These are phyloP conservation scores for Labia minor DNA, from an alignment of 2,888 invertebrate species.

Conservation along the genomic window DNA sequence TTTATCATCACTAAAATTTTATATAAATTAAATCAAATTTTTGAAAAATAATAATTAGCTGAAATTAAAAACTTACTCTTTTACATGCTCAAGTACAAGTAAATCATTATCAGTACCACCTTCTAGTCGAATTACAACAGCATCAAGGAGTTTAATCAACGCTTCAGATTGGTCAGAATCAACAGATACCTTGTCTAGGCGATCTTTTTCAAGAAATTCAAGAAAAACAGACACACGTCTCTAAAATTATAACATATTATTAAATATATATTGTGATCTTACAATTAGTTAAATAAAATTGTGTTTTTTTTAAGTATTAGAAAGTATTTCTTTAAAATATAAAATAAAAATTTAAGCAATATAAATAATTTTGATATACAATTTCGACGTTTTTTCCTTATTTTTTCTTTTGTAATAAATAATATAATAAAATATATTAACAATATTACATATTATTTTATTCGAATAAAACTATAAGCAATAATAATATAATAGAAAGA, in stretches of 20 bases:
- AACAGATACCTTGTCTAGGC: conserved; percentile 60
- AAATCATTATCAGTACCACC: conserved; percentile 85
- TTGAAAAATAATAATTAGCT: too few species aligned
- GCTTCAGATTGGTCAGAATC: conserved; percentile 70
- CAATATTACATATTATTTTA: too few species aligned
- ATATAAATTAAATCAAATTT: too few species aligned
- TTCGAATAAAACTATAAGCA: too few species aligned
- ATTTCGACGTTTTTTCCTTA: too few species aligned
- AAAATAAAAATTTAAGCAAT: conserved; percentile 20
- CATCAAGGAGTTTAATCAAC: conserved; percentile 79
- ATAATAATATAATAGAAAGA: too few species aligned
- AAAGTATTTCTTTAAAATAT: too few species aligned
- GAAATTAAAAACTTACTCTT: conserved; percentile 36
- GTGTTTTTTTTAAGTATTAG: too few species aligned
- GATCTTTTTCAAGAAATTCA: conserved; percentile 63
- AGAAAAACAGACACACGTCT: conserved; percentile 81
- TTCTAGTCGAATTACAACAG: conserved; percentile 92
- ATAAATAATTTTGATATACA: conserved; percentile 16
- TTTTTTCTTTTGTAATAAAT: too few species aligned
- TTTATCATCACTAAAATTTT: conserved; percentile 30
- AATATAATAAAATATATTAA: too few species aligned
- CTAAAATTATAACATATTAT: conserved; percentile 42
- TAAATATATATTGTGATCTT: background rate
- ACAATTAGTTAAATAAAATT: too few species aligned
- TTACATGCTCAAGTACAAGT: conserved; percentile 58